phyloP scores from a whole-genome alignment of 2,797 vertebrate species.

The Caiman crocodilus region DNA sequence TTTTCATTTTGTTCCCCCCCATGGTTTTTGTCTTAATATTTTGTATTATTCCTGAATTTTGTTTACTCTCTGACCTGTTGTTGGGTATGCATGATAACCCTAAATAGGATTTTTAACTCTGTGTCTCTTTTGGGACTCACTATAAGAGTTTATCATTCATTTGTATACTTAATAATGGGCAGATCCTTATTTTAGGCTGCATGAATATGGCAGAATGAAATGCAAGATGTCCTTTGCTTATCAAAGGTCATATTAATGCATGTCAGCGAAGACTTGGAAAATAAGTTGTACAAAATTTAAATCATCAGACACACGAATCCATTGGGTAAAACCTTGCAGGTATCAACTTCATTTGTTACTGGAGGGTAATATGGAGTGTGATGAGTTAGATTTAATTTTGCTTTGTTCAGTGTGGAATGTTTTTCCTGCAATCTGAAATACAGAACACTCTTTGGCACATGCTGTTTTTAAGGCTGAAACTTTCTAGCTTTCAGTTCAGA shows the following conservation, averaged over 20 bases:
- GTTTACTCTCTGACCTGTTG: not conserved
- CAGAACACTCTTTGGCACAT: constrained; percentile 29
- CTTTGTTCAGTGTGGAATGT: not conserved
- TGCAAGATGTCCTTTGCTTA: constrained; percentile 45
- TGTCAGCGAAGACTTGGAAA: constrained; percentile 43
- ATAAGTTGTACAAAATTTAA: constrained; percentile 9
- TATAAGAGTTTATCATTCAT: not conserved
- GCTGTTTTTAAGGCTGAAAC: constrained; percentile 39
- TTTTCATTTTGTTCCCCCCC: constrained; percentile 5
- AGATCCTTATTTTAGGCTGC: not conserved
- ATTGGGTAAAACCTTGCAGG: constrained; percentile 63
- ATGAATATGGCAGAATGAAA: constrained; percentile 52
- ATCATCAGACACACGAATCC: constrained; percentile 26
- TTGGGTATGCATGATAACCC: not conserved
- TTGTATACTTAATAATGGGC: not conserved
- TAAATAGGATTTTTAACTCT: constrained; percentile 36
- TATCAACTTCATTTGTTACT: constrained; percentile 59
- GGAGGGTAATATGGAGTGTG: constrained; percentile 25
- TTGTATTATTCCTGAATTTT: not conserved
- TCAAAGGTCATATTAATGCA: constrained; percentile 23
- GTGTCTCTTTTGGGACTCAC: constrained; percentile 47
- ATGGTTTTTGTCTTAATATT: not conserved
- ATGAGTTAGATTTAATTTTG: constrained; percentile 39
- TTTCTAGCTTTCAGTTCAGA: constrained; percentile 19
- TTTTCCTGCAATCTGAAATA: not conserved